A percentile compares a stretch with the other conserved stretches of the same genome.
Conservation (phyloP, 2,888 invertebrate species). For the Troides helena region DNA sequence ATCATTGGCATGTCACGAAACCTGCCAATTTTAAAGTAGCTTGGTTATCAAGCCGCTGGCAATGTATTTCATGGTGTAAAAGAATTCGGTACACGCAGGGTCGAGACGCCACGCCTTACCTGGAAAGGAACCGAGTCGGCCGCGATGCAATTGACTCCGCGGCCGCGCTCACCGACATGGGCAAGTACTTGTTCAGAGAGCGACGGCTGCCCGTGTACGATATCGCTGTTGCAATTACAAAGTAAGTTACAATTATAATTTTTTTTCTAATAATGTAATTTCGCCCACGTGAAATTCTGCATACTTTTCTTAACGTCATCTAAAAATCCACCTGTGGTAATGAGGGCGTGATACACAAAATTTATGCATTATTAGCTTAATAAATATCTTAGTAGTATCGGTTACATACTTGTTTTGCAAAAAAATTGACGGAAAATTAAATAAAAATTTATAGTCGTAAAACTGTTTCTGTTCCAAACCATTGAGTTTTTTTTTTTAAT, state of each 20-base stretch:
- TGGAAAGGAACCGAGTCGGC: conserved; percentile 95
- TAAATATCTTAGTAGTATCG: too few species aligned
- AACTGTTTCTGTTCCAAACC: too few species aligned
- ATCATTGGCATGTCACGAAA: neutral
- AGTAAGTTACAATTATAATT: conserved; percentile 82
- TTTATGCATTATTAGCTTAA: too few species aligned
- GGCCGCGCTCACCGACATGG: conserved; percentile 96
- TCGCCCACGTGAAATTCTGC: too few species aligned
- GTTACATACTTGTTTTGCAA: too few species aligned
- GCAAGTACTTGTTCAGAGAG: conserved; percentile 97
- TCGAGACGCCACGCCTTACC: conserved; percentile 95
- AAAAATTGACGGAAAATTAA: too few species aligned
- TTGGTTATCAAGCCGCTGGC: neutral
- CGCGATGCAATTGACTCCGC: conserved; percentile 97
- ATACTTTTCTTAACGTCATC: too few species aligned
- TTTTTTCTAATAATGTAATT: conserved; percentile 4
- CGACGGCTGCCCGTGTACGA: conserved; percentile 96
- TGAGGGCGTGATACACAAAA: too few species aligned
- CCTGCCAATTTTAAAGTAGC: neutral
- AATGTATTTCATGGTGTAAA: conserved; percentile 1
- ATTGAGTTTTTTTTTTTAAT: too few species aligned
- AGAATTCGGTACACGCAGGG: conserved; percentile 80
- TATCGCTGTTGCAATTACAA: conserved; percentile 96
- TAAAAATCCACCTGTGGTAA: too few species aligned
- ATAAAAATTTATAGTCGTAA: too few species aligned